phyloP scores from a whole-genome alignment of 1,140 invertebrate genomes.

The Melanaphis sacchari region DNA sequence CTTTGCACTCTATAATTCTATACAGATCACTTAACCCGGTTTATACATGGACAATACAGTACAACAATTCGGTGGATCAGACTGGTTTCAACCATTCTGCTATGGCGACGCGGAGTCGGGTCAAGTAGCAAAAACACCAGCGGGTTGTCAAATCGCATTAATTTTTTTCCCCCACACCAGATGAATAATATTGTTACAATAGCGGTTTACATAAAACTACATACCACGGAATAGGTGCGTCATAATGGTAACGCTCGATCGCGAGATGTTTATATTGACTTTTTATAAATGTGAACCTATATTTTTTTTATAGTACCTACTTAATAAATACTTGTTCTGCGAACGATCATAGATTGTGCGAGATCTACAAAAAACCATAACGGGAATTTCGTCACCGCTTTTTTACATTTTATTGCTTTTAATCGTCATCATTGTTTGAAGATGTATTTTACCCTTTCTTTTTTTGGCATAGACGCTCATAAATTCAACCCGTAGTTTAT shows the following conservation, averaged over 20 bases:
- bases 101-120: background rate
- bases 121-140: background rate
- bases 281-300: background rate
- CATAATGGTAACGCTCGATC: background rate
- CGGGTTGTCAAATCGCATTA: background rate
- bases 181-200: background rate
- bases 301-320: background rate
- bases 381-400: background rate
- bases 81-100: background rate
- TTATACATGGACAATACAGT: background rate
- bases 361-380: background rate
- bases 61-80: background rate
- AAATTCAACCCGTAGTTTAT: background rate
- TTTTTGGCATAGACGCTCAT: background rate
- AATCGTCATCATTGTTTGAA: background rate
- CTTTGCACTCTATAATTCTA: background rate
- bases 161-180: background rate
- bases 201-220: background rate
- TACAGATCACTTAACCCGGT: background rate
- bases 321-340: constrained; percentile 4
- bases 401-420: background rate
- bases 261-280: background rate
- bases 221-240: background rate
- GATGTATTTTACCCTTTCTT: background rate
- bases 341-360: background rate